A percentile compares a stretch with the other conserved stretches of the same genome.
Conservation (phyloP, 2,888 invertebrate genomes). For the Rugalucina vietnamica region DNA sequence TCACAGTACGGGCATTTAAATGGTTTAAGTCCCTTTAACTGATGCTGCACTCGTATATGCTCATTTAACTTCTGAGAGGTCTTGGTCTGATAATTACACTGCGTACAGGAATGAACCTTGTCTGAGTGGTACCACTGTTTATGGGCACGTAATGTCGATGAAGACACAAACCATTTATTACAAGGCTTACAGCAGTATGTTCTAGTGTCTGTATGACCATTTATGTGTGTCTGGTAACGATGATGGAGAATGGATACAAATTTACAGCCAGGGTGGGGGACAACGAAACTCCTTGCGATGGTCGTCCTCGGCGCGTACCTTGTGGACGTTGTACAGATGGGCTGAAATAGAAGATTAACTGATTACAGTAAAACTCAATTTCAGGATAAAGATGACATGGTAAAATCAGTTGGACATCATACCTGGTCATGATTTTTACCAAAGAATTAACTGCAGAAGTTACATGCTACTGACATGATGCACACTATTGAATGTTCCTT, state of each 20-base stretch:
- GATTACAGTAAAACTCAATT: no score
- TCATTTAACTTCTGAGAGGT: conserved; percentile 68
- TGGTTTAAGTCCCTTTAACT: conserved; percentile 72
- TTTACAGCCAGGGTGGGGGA: conserved; percentile 58
- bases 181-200: conserved; percentile 65
- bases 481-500: no score
- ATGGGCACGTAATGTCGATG: conserved; percentile 61
- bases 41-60: conserved; percentile 75
- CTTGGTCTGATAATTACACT: conserved; percentile 71
- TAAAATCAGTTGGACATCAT: no score
- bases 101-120: conserved; percentile 67
- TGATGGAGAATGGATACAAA: conserved; percentile 63
- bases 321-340: conserved; percentile 68
- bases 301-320: conserved; percentile 60
- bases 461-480: no score
- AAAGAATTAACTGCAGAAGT: no score
- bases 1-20: conserved; percentile 75
- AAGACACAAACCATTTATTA: conserved; percentile 62
- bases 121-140: conserved; percentile 71
- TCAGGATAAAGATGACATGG: no score
- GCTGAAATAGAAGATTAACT: conserved; percentile 60
- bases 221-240: conserved; percentile 67
- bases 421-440: no score
- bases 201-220: conserved; percentile 64
- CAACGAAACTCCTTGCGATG: conserved; percentile 61